Conservation (phyloP, 2,888 invertebrate genomes). For the Cataglyphis albicans region DNA sequence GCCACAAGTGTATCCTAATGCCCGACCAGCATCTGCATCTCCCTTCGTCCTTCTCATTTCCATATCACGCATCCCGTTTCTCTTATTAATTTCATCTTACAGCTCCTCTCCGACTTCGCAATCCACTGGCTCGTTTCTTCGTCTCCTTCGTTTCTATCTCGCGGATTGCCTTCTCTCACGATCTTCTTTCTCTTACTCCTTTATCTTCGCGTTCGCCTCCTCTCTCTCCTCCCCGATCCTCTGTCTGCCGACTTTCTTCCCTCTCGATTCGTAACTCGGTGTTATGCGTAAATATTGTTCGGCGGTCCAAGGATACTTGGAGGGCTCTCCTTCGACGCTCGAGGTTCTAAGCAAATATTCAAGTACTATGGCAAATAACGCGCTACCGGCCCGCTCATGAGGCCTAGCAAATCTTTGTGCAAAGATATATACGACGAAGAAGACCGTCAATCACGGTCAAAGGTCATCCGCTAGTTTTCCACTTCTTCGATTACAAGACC, state of each 20-base stretch:
- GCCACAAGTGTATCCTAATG: constrained; percentile 74
- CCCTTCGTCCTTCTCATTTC: constrained; percentile 68
- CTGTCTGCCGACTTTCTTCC: constrained; percentile 56
- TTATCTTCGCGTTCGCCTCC: constrained; percentile 58
- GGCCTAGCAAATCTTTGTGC: constrained; percentile 62
- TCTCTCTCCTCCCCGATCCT: constrained; percentile 12
- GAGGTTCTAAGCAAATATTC: constrained; percentile 74
- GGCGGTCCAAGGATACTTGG: constrained; percentile 75
- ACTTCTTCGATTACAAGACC: constrained; percentile 28
- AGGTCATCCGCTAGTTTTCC: constrained; percentile 61
- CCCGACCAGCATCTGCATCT: constrained; percentile 24
- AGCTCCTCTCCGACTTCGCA: constrained; percentile 60
- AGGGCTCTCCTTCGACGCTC: constrained; percentile 68
- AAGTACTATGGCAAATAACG: constrained; percentile 75
- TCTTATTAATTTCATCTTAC: constrained; percentile 76
- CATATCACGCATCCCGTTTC: constrained; percentile 75
- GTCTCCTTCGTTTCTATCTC: constrained; percentile 37
- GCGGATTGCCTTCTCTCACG: constrained; percentile 70
- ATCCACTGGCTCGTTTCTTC: constrained; percentile 56
- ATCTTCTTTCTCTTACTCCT: constrained; percentile 61
- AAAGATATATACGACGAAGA: constrained; percentile 56
- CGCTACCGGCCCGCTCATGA: constrained; percentile 62
- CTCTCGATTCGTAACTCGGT: constrained; percentile 69
- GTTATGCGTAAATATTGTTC: constrained; percentile 80
- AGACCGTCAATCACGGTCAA: constrained; percentile 68